Evolutionary conservation across 2,113 vertebrate species (phyloP), one percentile per base, ranked within the genome.

Genomic region (Strix uralensis): DNA sequence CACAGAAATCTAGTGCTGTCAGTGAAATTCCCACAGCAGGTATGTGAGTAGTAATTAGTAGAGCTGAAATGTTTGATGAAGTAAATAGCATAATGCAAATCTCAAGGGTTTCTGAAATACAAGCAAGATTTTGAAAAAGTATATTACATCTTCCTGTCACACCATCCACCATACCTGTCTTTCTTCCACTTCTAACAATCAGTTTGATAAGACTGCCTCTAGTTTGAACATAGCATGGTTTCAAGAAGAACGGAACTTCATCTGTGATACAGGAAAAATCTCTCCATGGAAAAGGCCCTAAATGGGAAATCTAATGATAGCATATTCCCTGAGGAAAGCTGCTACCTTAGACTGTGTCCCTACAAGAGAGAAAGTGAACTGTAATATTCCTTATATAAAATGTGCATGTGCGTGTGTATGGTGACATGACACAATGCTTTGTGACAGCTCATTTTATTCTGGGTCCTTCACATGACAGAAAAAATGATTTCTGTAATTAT

Each of bases 401-500:
- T 85, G 62, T 72, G 14, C 54, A 44, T 86, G 69, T 84, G 75
- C 52, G 7, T 84, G 40, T 38, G n/a, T 67, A 23, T 25, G 61
- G 86, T 61, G 85, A 73, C 63, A 32, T 62, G 75, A 92, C 59
- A 81, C 74, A 70, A 96, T 84, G 20, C 40, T 80, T 96, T 91
- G 57, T 95, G 97, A 72, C 95, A 96, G 88, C 36, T 95, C 27
- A 8, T 94, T 94, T 97, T 96, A 78, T 94, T 96, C 83, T 65
- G 87, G 78, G 66, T 81, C 29, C 87, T 94, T 95, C 96, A 95
- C 44, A 94, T 95, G 96, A 93, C 93, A 93, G 81, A 85, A 58
- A 61, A 94, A 93, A 95, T 95, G 42, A 96, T 96, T 97, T 95
- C 85, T 94, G 72, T 96, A 95, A 97, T 96, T 96, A 94, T 96